phyloP scores from a whole-genome alignment of 2,797 vertebrate genomes.

The Tiaroga cobitis region DNA sequence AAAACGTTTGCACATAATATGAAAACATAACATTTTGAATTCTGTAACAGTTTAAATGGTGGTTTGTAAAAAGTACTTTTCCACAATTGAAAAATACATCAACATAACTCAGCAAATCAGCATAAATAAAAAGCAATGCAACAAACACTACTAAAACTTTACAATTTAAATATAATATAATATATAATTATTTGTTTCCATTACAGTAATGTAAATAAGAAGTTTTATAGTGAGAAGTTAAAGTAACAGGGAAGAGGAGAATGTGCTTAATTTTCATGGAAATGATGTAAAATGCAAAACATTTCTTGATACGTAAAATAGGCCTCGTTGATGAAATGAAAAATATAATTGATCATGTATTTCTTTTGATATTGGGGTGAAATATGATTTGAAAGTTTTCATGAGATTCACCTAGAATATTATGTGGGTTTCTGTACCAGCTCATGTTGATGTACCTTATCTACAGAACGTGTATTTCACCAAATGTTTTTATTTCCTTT shows the following conservation, averaged over 20 bases:
- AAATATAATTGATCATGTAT: not conserved
- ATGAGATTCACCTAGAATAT: not conserved
- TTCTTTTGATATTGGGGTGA: slow-evolving; percentile 1
- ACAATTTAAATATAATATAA: not conserved
- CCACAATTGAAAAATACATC: not conserved
- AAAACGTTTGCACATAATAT: not conserved
- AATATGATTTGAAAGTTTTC: not conserved
- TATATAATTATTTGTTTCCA: not conserved
- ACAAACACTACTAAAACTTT: not conserved
- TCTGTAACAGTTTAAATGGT: not conserved
- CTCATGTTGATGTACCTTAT: slow-evolving; percentile 2
- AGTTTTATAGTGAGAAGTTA: not conserved
- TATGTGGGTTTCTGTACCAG: slow-evolving; percentile 7
- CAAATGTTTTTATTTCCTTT: slow-evolving; percentile 18
- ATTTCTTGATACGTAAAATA: not conserved
- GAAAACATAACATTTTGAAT: not conserved
- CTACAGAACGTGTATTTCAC: not conserved
- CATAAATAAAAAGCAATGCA: not conserved
- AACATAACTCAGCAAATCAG: not conserved
- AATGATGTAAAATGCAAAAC: not conserved
- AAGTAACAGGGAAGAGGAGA: not conserved
- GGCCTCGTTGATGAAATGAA: not conserved
- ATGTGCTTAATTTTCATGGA: not conserved
- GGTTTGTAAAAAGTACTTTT: not conserved
- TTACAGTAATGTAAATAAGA: not conserved